Evolutionary conservation across 1,140 invertebrate genomes (phyloP).

Genomic region (Branchinecta lynchi): DNA sequence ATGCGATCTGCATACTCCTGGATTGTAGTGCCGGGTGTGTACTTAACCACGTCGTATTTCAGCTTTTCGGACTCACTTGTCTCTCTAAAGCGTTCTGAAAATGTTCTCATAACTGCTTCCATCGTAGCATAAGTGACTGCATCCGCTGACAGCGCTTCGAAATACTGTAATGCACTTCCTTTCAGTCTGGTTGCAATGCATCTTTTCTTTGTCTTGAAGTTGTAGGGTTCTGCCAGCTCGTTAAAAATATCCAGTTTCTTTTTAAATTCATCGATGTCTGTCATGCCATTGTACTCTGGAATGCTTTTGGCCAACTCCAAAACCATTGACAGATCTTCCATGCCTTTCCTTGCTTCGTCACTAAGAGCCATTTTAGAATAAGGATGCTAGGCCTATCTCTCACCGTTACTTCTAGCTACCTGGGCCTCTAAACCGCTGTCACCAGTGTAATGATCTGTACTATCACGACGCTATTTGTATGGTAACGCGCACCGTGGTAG

Average conservation of each 20-base stretch:
- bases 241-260: neutral
- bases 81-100: neutral
- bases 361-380: too few relatives aligned
- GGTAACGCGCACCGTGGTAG: too few relatives aligned
- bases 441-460: too few relatives aligned
- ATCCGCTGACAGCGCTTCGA: neutral
- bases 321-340: too few relatives aligned
- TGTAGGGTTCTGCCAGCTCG: neutral
- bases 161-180: slow-evolving; percentile 9
- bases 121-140: neutral
- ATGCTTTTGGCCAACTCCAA: too few relatives aligned
- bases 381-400: too few relatives aligned
- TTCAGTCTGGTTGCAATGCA: neutral
- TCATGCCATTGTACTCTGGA: neutral
- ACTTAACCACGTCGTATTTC: neutral
- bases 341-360: too few relatives aligned
- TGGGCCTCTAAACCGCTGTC: too few relatives aligned
- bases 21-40: neutral
- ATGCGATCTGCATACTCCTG: neutral
- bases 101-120: neutral
- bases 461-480: too few relatives aligned
- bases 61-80: slow-evolving; percentile 5
- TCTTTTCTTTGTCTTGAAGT: slow-evolving; percentile 6
- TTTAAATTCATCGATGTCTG: neutral
- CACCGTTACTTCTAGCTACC: too few relatives aligned